These are phyloP conservation scores for Norana najaformis DNA, from an alignment of 2,888 invertebrate species.

Conservation along the genomic window DNA sequence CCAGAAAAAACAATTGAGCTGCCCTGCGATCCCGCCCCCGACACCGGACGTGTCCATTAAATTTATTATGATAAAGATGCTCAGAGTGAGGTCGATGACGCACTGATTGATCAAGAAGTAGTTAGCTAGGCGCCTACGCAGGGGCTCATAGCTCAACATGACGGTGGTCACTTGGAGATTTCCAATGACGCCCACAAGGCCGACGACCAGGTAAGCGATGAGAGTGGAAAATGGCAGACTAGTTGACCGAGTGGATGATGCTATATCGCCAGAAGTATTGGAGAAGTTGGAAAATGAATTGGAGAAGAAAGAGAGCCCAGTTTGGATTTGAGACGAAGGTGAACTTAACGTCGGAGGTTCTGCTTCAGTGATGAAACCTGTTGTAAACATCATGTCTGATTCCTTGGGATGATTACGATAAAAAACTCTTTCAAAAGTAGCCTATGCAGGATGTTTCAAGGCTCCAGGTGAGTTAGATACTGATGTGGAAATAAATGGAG, in stretches of 20 bases:
- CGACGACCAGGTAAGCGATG: neutral
- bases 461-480: neutral
- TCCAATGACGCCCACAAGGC: neutral
- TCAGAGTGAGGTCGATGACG: neutral
- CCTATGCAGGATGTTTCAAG: neutral
- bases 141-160: neutral
- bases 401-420: neutral
- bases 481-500: neutral
- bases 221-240: neutral
- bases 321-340: neutral
- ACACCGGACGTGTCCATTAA: neutral
- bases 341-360: neutral
- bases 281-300: neutral
- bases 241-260: neutral
- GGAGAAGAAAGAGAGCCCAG: neutral
- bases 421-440: neutral
- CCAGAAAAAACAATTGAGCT: neutral
- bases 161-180: neutral
- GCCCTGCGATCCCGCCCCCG: neutral
- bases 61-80: neutral
- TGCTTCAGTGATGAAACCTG: neutral
- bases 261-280: neutral
- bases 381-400: neutral
- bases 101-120: neutral
- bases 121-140: neutral